Evolutionary conservation across 53 echinoderm and acorn worm genomes (phyloP), one percentile per base, ranked within the genome.

Genomic region (Actinopyga echinites): DNA sequence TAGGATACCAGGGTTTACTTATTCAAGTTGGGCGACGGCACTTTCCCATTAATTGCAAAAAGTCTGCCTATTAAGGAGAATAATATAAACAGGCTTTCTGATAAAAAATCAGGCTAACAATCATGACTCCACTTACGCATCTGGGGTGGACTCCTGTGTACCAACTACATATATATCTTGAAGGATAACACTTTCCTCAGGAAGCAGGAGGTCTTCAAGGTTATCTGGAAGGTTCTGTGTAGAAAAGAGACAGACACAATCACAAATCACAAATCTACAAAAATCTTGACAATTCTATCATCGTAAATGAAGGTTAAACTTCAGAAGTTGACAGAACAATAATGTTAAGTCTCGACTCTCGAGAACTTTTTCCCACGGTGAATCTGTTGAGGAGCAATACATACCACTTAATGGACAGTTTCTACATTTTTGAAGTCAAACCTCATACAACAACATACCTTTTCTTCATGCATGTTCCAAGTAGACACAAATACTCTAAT

Each of bases 141-240:
- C 90, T 7, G 97, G 83, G 5, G 68, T 67, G 25, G 97, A 93
- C 79, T 97, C 97, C 40, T 97, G 97, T 20, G 93, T 86, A 12
- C 97, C 97, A 23, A 97, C 90, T 36, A 94, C 94, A 65, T 97
- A 97, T n/a, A 97, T 86, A 65, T 97, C 97, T 71, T 93, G 92
- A 54, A 97, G 75, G 33, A 89, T 86, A 54, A 79, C 89, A 65
- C 86, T 87, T 40, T 94, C 94, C 21, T 94, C 94, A 29, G 97
- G 97, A 6, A 97, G 79, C 30, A 97, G 79, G 1, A 97, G 75
- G 56, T 97, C 97, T 37, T 97, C 94, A 8, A 97, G 74, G 66
- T 92, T 97, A 34, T 89, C 92, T 24, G 97, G 97, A 25, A 97
- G 64, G 33, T 84, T 65, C 96, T 96, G 71, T 23, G 19, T 15